Conservation (phyloP, 2,797 vertebrate genomes). For the Jordanella pulchra region DNA sequence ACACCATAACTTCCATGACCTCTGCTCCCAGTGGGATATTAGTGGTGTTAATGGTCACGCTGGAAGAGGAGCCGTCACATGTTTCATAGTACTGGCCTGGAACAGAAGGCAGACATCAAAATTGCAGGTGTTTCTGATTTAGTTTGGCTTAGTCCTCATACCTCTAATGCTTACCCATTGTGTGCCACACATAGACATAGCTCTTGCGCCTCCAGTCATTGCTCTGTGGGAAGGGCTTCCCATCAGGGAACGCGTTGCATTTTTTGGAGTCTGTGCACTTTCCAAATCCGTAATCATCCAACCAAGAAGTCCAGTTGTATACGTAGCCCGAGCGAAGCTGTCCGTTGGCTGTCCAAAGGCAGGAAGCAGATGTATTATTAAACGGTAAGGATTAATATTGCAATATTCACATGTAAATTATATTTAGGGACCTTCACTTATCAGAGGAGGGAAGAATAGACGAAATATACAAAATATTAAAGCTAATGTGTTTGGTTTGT, state of each 20-base stretch:
- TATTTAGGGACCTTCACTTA: not conserved
- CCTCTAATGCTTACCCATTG: constrained; percentile 76
- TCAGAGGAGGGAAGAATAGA: not conserved
- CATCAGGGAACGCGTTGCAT: constrained; percentile 87
- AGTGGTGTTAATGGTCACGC: constrained; percentile 85
- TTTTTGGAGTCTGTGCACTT: constrained; percentile 71
- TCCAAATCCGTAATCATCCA: constrained; percentile 79
- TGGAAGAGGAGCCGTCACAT: constrained; percentile 82
- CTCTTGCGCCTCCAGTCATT: constrained; percentile 83
- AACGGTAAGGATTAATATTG: not conserved
- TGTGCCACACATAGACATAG: constrained; percentile 92
- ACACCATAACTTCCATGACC: constrained; percentile 87
- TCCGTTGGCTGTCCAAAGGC: constrained; percentile 67
- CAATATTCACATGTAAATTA: not conserved
- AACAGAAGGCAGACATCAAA: not conserved
- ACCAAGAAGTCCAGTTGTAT: constrained; percentile 89
- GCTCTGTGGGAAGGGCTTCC: constrained; percentile 85
- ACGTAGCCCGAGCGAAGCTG: constrained; percentile 78
- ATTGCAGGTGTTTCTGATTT: no score
- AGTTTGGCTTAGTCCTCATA: not conserved
- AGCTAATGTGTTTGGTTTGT: not conserved
- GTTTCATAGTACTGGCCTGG: constrained; percentile 89
- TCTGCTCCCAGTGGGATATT: constrained; percentile 85
- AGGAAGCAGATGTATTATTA: not conserved
- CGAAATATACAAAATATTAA: not conserved